Evolutionary conservation across 2,113 vertebrate species (phyloP).

Genomic region (Cardinalis cardinalis): DNA sequence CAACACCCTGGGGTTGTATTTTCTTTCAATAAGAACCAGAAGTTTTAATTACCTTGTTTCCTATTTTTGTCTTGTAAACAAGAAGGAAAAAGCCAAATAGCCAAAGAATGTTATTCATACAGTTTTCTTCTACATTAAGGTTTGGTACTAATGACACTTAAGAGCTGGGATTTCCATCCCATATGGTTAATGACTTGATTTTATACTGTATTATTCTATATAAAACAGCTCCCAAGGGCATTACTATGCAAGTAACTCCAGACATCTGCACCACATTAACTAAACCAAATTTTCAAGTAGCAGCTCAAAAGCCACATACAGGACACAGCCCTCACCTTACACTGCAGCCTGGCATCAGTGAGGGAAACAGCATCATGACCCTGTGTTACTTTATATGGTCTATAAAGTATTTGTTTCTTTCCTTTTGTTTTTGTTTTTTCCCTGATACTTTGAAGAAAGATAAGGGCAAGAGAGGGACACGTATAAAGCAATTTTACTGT

Average conservation of each 20-base stretch:
- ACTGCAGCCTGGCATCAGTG: not conserved
- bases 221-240: not conserved
- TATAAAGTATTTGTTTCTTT: slow-evolving; percentile 1
- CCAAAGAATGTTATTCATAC: not conserved
- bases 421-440: not conserved
- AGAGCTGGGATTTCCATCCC: not conserved
- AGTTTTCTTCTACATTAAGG: not conserved
- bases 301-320: not conserved
- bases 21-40: not conserved
- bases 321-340: not conserved
- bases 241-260: not conserved
- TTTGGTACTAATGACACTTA: not conserved
- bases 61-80: not conserved
- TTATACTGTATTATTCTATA: not conserved
- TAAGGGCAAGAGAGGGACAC: not conserved
- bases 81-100: not conserved
- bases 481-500: not conserved
- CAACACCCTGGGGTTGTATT: not conserved
- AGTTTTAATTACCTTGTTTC: not conserved
- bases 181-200: not conserved
- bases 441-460: not conserved
- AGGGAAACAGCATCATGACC: not conserved
- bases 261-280: not conserved
- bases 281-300: not conserved
- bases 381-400: not conserved